A percentile compares a stretch with the other conserved stretches of the same genome.
These are phyloP conservation scores for Ardeotis arabs DNA, from an alignment of 2,113 vertebrate genomes.

Conservation along the genomic window DNA sequence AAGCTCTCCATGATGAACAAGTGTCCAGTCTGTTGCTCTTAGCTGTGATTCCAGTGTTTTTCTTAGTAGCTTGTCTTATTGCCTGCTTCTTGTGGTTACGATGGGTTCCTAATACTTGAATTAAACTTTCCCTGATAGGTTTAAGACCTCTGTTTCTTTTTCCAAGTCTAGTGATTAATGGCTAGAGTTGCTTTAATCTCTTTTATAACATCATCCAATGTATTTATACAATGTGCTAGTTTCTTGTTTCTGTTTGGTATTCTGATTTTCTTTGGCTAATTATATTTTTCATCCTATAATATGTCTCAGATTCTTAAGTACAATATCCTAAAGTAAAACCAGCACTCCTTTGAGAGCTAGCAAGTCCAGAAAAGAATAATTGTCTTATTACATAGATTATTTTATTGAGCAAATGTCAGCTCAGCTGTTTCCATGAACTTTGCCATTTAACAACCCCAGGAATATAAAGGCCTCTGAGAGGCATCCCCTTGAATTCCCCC, in stretches of 20 bases:
- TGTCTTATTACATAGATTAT: background rate
- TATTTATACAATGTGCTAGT: background rate
- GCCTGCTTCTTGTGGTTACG: background rate
- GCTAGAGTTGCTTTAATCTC: background rate
- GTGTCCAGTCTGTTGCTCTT: background rate
- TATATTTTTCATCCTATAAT: background rate
- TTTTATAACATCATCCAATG: background rate
- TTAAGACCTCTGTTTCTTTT: background rate
- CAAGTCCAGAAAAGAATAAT: background rate
- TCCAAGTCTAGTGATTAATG: background rate
- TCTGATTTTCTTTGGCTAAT: background rate
- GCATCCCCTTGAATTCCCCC: background rate
- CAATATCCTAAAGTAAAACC: background rate
- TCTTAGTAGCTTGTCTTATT: background rate
- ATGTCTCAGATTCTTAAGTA: background rate
- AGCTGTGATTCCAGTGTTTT: background rate
- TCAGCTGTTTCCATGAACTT: background rate
- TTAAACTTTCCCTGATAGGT: background rate
- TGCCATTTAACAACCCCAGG: background rate
- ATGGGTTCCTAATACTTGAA: background rate
- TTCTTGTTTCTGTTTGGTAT: background rate
- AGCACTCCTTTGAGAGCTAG: background rate
- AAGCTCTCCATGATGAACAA: background rate
- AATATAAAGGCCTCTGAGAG: background rate
- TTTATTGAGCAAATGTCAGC: background rate